Evolutionary conservation across 2,888 invertebrate species (phyloP).

Genomic region (Gibbula magus): DNA sequence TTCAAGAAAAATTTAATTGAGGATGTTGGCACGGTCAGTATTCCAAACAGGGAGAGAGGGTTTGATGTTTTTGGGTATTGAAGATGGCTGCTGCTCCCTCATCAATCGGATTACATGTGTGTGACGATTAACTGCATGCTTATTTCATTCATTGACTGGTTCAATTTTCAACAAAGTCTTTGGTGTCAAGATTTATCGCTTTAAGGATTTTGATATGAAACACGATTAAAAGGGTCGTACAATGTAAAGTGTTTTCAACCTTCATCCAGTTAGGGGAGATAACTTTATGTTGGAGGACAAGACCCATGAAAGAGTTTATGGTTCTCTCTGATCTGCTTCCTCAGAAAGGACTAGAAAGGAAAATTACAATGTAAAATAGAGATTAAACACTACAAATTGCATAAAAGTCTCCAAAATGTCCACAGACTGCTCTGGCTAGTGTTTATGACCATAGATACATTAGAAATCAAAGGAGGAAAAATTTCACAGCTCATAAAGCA

Average conservation of each 20-base stretch:
- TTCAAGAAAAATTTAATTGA: too few species aligned
- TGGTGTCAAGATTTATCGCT: neutral
- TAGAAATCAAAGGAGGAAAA: slow-evolving; percentile 13
- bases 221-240: neutral
- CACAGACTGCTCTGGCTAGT: slow-evolving; percentile 10
- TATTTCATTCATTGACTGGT: too few species aligned
- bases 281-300: neutral
- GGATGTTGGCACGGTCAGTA: too few species aligned
- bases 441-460: slow-evolving; percentile 22
- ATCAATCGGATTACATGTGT: too few species aligned
- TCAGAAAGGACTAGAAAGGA: slow-evolving; percentile 12
- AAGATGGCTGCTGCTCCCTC: too few species aligned
- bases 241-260: slow-evolving; percentile 10
- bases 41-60: too few species aligned
- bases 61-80: too few species aligned
- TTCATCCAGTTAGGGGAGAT: neutral
- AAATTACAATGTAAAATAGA: slow-evolving; percentile 21
- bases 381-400: slow-evolving; percentile 21
- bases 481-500: slow-evolving; percentile 14
- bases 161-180: neutral
- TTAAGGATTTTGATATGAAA: slow-evolving; percentile 1
- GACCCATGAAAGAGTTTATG: slow-evolving; percentile 8
- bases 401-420: slow-evolving; percentile 25
- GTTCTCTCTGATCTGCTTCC: neutral
- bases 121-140: too few species aligned